Conservation (phyloP, 23 tunicate genomes). For the Styela plicata region DNA sequence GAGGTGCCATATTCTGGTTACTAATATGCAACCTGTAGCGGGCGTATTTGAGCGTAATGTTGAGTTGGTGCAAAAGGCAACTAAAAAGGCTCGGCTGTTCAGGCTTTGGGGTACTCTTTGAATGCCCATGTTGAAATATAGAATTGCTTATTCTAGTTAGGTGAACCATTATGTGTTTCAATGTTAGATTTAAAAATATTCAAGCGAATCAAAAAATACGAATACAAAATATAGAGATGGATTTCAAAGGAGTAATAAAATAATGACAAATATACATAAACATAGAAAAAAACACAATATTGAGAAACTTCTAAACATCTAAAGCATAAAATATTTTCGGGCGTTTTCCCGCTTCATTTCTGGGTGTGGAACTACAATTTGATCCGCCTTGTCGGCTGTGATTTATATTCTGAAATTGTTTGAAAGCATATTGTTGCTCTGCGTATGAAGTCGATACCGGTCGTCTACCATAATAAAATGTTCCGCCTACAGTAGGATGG, state of each 20-base stretch:
- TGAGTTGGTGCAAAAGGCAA: too few relatives aligned
- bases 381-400: not conserved
- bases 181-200: too few relatives aligned
- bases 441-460: slow-evolving; percentile 3
- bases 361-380: slow-evolving; percentile 7
- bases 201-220: not conserved
- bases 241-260: slow-evolving; percentile 9
- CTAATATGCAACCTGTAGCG: too few relatives aligned
- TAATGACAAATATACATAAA: not conserved
- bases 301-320: slow-evolving; percentile 54
- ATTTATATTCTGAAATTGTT: not conserved
- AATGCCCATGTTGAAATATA: too few relatives aligned
- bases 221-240: not conserved
- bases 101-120: too few relatives aligned
- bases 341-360: slow-evolving; percentile 1
- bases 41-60: too few relatives aligned
- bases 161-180: too few relatives aligned
- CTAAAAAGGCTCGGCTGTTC: too few relatives aligned
- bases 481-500: not conserved
- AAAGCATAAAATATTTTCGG: slow-evolving; percentile 57
- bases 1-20: too few relatives aligned
- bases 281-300: not conserved
- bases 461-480: slow-evolving; percentile 2
- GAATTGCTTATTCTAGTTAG: too few relatives aligned
- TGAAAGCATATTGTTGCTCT: not conserved